phyloP scores from a whole-genome alignment of 2,113 vertebrate genomes.

The Trochalopteron elliotii region DNA sequence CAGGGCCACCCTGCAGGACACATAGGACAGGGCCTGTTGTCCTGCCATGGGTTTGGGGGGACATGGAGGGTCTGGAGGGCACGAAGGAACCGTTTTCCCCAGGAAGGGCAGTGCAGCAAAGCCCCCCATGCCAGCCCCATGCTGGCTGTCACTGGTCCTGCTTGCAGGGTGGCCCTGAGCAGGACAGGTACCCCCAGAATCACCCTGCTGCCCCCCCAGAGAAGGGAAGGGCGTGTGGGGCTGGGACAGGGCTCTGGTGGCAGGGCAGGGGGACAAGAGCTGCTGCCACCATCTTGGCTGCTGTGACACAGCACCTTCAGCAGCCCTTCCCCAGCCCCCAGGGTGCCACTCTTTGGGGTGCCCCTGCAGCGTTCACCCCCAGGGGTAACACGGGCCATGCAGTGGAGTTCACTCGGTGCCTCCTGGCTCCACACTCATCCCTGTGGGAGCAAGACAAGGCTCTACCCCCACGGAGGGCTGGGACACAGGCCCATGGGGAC shows the following conservation, averaged over 20 bases:
- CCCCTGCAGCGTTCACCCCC: fast-evolving
- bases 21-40: neutral
- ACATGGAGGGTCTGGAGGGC: neutral
- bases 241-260: neutral
- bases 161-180: neutral
- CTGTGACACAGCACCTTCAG: neutral
- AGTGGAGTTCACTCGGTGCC: neutral
- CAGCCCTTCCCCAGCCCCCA: neutral
- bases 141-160: neutral
- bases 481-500: neutral
- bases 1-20: neutral
- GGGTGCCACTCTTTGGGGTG: neutral
- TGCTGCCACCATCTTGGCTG: neutral
- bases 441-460: neutral
- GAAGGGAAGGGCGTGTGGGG: fast-evolving
- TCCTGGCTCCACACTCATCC: neutral
- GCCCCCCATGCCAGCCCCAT: fast-evolving
- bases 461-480: fast-evolving
- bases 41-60: neutral
- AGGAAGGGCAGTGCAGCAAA: neutral
- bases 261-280: neutral
- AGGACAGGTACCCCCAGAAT: neutral
- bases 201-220: neutral
- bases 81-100: fast-evolving
- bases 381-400: fast-evolving